Percentiles rank a stretch among this genome's conserved stretches.
Evolutionary conservation across 2,113 vertebrate species (phyloP).

Genomic region (Corvus cornix): DNA sequence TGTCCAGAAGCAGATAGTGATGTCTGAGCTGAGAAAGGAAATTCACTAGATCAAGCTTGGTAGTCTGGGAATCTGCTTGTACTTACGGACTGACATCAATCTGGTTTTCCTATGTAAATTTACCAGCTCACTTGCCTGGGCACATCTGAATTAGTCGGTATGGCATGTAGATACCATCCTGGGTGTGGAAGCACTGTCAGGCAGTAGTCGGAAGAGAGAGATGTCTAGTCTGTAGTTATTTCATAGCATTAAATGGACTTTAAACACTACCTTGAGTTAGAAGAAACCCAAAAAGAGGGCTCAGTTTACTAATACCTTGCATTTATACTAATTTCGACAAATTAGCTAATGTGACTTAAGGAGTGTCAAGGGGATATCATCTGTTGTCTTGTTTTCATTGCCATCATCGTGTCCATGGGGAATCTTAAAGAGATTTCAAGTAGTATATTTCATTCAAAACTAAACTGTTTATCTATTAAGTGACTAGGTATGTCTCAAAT

Average conservation of each 20-base stretch:
- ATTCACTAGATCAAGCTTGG: background rate
- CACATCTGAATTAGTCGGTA: background rate
- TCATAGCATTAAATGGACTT: background rate
- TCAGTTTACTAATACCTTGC: background rate
- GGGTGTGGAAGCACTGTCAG: fast-evolving
- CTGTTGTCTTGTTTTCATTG: background rate
- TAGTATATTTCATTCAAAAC: background rate
- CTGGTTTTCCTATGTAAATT: background rate
- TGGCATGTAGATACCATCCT: background rate
- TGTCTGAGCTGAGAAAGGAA: background rate
- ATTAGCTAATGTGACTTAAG: background rate
- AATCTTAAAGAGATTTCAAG: background rate
- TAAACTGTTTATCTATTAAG: background rate
- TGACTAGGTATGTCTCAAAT: background rate
- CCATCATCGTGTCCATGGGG: background rate
- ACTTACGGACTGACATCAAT: background rate
- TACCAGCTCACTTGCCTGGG: background rate
- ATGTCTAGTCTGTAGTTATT: background rate
- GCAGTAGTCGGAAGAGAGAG: fast-evolving
- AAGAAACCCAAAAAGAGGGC: background rate
- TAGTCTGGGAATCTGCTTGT: background rate
- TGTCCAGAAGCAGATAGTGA: background rate
- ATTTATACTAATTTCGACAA: background rate
- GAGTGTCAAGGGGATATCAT: background rate
- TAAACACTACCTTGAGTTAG: background rate